These are phyloP conservation scores for Spicauda simplicius DNA, from an alignment of 2,888 invertebrate genomes.

Conservation along the genomic window DNA sequence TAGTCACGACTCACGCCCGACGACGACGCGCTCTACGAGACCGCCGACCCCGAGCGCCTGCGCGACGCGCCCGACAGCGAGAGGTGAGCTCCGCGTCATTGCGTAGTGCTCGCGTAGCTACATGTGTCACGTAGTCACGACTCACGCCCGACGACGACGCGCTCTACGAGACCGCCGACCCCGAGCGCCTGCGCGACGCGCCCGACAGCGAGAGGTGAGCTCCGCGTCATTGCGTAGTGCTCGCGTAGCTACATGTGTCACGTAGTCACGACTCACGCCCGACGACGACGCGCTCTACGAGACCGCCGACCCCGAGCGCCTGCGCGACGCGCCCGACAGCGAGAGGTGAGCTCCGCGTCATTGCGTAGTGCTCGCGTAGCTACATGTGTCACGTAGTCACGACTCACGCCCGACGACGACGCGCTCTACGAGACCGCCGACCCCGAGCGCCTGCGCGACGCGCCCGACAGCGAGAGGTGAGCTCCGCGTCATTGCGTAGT, in stretches of 20 bases:
- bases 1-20: conserved; percentile 67
- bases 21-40: conserved; percentile 95
- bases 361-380: no score
- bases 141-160: conserved; percentile 89
- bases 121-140: no score
- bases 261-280: conserved; percentile 45
- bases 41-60: conserved; percentile 89
- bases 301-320: conserved; percentile 90
- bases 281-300: conserved; percentile 95
- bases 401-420: no score
- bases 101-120: no score
- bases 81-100: conserved; percentile 90
- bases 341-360: conserved; percentile 92
- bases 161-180: conserved; percentile 93
- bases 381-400: no score
- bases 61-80: conserved; percentile 94
- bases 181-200: conserved; percentile 89
- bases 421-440: no score
- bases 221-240: no score
- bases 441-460: conserved; percentile 89
- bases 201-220: conserved; percentile 95
- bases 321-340: conserved; percentile 92
- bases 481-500: no score
- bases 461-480: conserved; percentile 96
- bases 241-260: no score